Evolutionary conservation across 2,113 vertebrate species (phyloP).

Genomic region (Melozone crissalis): DNA sequence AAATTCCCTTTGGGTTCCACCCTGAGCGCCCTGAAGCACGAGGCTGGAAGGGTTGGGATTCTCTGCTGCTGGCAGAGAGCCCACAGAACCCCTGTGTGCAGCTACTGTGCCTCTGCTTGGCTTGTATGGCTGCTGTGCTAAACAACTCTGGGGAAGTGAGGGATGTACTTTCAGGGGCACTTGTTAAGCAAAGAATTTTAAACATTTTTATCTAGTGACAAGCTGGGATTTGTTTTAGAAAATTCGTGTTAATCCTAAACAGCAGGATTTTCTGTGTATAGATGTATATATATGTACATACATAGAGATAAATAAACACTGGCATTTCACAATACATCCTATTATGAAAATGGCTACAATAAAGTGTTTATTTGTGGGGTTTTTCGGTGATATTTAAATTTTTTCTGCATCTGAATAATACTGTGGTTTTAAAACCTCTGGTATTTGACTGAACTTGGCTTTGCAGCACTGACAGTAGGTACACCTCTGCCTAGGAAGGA

Average conservation of each 20-base stretch:
- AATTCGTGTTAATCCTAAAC: background rate
- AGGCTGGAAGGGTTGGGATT: background rate
- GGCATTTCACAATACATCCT: background rate
- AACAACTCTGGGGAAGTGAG: background rate
- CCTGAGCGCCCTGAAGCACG: accelerated
- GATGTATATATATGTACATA: accelerated
- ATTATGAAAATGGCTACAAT: background rate
- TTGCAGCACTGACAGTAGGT: background rate
- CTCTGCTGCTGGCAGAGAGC: background rate
- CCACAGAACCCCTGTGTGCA: accelerated
- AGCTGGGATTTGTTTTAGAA: background rate
- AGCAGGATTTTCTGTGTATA: background rate
- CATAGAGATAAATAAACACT: background rate
- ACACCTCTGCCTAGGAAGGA: background rate
- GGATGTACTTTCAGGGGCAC: background rate
- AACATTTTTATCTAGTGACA: background rate
- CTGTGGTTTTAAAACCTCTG: background rate
- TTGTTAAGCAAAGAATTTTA: background rate
- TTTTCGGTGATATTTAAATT: background rate
- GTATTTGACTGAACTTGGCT: background rate
- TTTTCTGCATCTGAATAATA: background rate
- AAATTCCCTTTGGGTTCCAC: background rate
- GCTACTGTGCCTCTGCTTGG: background rate
- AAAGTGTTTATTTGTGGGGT: accelerated
- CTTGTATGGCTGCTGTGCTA: accelerated